These are phyloP conservation scores for Panopea generosa DNA, from an alignment of 2,888 invertebrate species.

Conservation along the genomic window DNA sequence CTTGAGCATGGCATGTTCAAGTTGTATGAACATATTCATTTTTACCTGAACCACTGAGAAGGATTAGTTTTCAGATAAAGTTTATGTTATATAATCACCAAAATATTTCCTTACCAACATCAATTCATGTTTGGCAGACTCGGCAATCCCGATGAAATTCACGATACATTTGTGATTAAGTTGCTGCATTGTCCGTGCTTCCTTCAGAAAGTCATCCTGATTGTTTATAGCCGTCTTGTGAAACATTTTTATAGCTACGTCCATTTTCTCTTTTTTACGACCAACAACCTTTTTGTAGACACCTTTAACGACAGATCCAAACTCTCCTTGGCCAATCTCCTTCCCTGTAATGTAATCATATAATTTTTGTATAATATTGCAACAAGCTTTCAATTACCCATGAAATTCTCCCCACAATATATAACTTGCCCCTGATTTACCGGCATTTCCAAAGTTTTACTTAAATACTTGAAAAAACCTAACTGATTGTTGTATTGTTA, in stretches of 20 bases:
- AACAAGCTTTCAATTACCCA: no score
- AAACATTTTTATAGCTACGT: slow-evolving; percentile 86
- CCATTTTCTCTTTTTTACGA: slow-evolving; percentile 58
- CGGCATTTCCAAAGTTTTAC: no score
- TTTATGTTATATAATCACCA: no score
- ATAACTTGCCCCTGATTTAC: background rate
- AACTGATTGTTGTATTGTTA: no score
- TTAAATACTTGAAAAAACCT: background rate
- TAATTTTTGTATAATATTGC: no score
- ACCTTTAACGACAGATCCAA: slow-evolving; percentile 95
- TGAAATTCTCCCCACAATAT: no score
- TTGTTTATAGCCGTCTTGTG: slow-evolving; percentile 91
- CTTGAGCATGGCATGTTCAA: no score
- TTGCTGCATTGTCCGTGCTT: slow-evolving; percentile 96
- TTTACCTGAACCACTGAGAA: no score
- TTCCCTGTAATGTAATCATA: slow-evolving; percentile 68
- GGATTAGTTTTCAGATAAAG: no score
- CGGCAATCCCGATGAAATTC: slow-evolving; percentile 94
- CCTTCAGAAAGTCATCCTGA: slow-evolving; percentile 92
- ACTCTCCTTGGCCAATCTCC: slow-evolving; percentile 90
- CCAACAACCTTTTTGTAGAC: slow-evolving; percentile 73
- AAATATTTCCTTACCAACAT: slow-evolving; percentile 93
- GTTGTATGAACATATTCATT: no score
- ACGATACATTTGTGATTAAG: slow-evolving; percentile 95
- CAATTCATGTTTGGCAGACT: slow-evolving; percentile 89